Conservation (phyloP, 2,797 vertebrate species). For the Chanos chanos region DNA sequence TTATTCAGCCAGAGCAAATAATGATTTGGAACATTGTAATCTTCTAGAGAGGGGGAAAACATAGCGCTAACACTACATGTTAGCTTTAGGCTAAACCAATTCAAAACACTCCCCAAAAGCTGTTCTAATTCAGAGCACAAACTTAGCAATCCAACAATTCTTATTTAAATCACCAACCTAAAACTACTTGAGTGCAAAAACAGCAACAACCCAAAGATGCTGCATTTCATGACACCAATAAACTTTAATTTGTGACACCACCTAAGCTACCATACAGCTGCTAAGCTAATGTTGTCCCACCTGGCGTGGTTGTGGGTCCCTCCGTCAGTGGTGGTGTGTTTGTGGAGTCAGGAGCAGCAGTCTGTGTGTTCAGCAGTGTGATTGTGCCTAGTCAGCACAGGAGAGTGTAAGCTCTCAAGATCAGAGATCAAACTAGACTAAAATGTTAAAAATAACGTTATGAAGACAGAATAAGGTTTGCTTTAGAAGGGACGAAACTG, state of each 20-base stretch:
- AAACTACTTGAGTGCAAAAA: not conserved
- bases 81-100: slow-evolving; percentile 8
- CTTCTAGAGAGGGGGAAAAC: too few species aligned
- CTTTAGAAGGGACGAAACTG: slow-evolving; percentile 5
- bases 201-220: slow-evolving; percentile 2
- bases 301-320: slow-evolving; percentile 33
- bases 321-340: slow-evolving; percentile 18
- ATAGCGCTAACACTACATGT: slow-evolving; percentile 6
- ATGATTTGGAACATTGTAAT: too few species aligned
- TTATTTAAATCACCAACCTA: slow-evolving; percentile 21
- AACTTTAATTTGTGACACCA: not conserved
- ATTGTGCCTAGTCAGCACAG: slow-evolving; percentile 42
- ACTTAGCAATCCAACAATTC: slow-evolving; percentile 5
- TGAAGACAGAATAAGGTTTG: not conserved
- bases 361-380: slow-evolving; percentile 30
- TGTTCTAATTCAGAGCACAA: slow-evolving; percentile 7
- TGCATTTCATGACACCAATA: not conserved
- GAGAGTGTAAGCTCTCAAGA: slow-evolving; percentile 32
- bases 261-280: slow-evolving; percentile 20
- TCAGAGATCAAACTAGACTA: slow-evolving; percentile 39
- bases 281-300: slow-evolving; percentile 34
- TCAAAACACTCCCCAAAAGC: slow-evolving; percentile 14
- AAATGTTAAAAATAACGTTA: slow-evolving; percentile 21
- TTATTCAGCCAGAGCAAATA: too few species aligned
- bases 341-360: slow-evolving; percentile 23